Base-by-base conservation (phyloP, 2,113 vertebrate genomes). In the Centropus bengalensis region DNA sequence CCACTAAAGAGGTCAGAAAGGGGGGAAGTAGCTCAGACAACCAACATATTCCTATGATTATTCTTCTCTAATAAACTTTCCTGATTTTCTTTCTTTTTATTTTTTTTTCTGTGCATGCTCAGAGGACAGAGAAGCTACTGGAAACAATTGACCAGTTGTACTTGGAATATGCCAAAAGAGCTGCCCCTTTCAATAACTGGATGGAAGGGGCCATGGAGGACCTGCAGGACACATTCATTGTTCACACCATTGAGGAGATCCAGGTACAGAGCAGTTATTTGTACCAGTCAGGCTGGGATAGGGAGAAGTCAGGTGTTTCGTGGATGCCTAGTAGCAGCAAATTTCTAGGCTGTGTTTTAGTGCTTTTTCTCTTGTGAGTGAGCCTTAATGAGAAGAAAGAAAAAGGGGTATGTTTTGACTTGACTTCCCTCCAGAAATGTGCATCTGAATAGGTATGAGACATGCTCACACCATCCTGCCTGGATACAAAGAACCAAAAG, bases 151-250 rank as follows among this genome's bases (percentile, higher is more conserved):
- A 99, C 97, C 99, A 99, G 83, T 97, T 99, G 84, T 99, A 99
- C 96, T 95, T 99, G 83, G 99, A 99, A 96, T 99, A 99, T 54
- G 99, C 99, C 97, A 99, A 99, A 97, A 98, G 99, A 97, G 99
- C 99, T 2, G 99, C 99, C 6, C 99, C 99, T 44, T 99, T 99
- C 98, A 99, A 99, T 98, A 99, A 99, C 97, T 99, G 99, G 99
- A 99, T 99, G 99, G 99, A 99, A 94, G 99, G 99, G 22, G 99
- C 99, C 71, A 99, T 99, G 99, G 99, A 99, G 87, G 99, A 99
- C 92, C 98, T 99, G 94, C 99, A 99, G 98, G 99, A 99, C 93
- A 99, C 99, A 1, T 99, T 99, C 94, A 99, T 99, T 3, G 99
- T 99, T 89, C 99, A 99, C 96, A 99, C 99, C 93, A 99, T 99